Evolutionary conservation across 2,888 invertebrate species (phyloP).

Genomic region (Crocallis elinguaria): DNA sequence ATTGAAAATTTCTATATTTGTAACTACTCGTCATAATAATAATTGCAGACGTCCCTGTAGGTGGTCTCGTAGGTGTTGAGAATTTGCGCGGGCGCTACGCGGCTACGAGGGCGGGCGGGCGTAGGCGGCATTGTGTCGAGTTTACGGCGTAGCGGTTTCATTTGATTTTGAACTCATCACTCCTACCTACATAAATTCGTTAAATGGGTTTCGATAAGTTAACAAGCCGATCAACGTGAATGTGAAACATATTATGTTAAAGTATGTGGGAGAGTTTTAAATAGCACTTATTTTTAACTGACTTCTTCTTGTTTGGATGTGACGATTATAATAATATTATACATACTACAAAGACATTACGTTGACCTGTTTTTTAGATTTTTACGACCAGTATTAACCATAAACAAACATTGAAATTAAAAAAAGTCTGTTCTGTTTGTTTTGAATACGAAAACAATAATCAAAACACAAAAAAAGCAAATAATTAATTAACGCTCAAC

Average conservation of each 20-base stretch:
- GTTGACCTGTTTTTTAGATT: no score
- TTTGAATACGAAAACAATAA: slow-evolving; percentile 5
- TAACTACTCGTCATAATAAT: neutral
- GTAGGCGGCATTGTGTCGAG: slow-evolving; percentile 22
- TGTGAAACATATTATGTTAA: no score
- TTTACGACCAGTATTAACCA: no score
- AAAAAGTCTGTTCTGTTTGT: neutral
- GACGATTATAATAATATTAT: no score
- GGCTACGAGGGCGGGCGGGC: slow-evolving; percentile 23
- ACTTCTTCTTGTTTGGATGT: no score
- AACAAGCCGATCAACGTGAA: no score
- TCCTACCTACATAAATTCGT: no score
- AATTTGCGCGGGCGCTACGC: slow-evolving; percentile 20
- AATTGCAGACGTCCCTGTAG: slow-evolving; percentile 1
- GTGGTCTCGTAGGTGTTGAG: slow-evolving; percentile 13
- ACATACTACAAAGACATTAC: no score
- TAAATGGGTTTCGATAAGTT: no score
- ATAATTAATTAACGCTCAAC: slow-evolving; percentile 75
- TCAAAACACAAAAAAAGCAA: slow-evolving; percentile 47
- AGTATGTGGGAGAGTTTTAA: no score
- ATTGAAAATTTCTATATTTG: neutral
- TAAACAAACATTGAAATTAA: neutral
- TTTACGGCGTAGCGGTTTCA: slow-evolving; percentile 9
- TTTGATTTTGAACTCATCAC: neutral
- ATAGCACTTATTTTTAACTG: no score